Evolutionary conservation across 2,888 invertebrate genomes (phyloP), one percentile per base, ranked within the genome.

Genomic region (Ormyrus nitidulus): DNA sequence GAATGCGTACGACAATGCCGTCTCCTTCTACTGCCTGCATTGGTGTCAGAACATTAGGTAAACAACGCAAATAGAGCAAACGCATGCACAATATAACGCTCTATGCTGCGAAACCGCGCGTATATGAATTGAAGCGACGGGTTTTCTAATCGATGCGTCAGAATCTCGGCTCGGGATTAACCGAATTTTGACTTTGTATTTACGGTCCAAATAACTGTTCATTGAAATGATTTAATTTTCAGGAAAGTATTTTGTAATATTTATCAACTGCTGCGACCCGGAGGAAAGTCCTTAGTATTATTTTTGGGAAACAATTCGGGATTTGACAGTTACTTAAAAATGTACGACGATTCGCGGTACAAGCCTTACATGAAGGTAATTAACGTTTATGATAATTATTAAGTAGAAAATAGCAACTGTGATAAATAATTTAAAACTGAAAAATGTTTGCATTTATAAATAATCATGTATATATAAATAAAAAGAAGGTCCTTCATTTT

Each of bases 11-110:
- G 92, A 94, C 86, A 95, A 95, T 86, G 92, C 93, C 0, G 93
- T 95, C 73, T 96, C 96, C 0, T 96, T 96, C 87, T 96, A 95
- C 88, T 94, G 95, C 81, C 91, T 96, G 5, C 96, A 96, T 86
- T 96, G 96, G 96, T 93, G 96, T 53, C 93, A 93, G 84, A 93
- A 95, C 86, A 94, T 95, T 88, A 92, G 93, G 95, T 95, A 91
- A 75, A 44, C n/a, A 19, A 19, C 19, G 19, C 19, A 19, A 19
- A 19, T 19, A 19, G 19, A 19, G 19, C 1, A 19, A 19, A 19
- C 19, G 19, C 19, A 19, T 19, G 19, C 19, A 19, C 19, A 19
- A 19, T 19, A n/a, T n/a, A n/a, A n/a, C n/a, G n/a, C n/a, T n/a
- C n/a, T n/a, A n/a, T n/a, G n/a, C 13, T 19, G 19, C 19, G 19